These are phyloP conservation scores for Leptopilina myrica DNA, from an alignment of 2,888 invertebrate species.

Conservation along the genomic window DNA sequence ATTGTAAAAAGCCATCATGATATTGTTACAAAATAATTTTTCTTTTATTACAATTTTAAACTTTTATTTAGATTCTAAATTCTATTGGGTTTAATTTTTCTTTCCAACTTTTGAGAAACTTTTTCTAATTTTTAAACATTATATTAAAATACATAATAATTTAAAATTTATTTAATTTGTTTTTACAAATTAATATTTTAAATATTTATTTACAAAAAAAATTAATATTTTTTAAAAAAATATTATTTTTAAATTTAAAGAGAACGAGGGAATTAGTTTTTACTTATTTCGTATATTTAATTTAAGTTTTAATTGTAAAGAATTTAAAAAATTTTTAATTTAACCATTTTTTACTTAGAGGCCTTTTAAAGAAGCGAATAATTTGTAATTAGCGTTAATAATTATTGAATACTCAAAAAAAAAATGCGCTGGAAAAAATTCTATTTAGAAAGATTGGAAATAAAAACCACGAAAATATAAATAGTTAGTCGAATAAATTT, in stretches of 20 bases:
- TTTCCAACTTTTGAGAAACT: neutral
- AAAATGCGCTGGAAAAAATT: conserved; percentile 5
- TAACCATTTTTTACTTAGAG: neutral
- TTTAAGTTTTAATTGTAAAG: neutral
- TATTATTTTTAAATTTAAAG: too few species aligned
- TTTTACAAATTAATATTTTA: too few species aligned
- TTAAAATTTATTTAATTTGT: too few species aligned
- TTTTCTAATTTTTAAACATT: too few species aligned
- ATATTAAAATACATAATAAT: too few species aligned
- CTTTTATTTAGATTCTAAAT: neutral
- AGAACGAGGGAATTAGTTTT: too few species aligned
- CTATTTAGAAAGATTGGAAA: neutral
- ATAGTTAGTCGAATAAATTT: conserved; percentile 7
- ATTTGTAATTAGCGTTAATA: neutral
- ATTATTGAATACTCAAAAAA: neutral
- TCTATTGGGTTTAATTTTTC: too few species aligned
- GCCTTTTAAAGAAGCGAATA: neutral
- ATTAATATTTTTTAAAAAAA: too few species aligned
- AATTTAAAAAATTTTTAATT: neutral
- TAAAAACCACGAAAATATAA: neutral
- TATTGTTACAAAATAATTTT: neutral
- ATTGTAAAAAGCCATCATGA: neutral
- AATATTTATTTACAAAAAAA: too few species aligned
- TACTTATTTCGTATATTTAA: too few species aligned
- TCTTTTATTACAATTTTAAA: neutral